phyloP scores from a whole-genome alignment of 2,888 invertebrate genomes.

The Pandemis heparana region DNA sequence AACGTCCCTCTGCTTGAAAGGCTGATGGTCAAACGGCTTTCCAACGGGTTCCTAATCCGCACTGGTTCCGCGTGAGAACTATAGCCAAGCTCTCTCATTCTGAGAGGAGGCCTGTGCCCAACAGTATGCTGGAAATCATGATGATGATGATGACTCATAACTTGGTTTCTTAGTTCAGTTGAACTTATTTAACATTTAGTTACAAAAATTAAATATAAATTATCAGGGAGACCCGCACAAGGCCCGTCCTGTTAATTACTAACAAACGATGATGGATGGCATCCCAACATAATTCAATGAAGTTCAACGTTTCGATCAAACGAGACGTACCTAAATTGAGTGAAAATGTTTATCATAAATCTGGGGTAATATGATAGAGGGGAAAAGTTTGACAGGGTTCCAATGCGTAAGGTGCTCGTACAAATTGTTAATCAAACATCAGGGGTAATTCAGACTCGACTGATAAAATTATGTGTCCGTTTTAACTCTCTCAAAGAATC shows the following conservation, averaged over 20 bases:
- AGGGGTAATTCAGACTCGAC: not conserved
- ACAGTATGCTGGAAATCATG: not conserved
- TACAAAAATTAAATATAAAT: not conserved
- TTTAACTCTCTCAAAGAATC: too few relatives aligned
- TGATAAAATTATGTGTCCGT: not conserved
- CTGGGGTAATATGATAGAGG: constrained; percentile 21
- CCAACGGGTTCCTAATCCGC: too few relatives aligned
- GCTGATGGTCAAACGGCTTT: too few relatives aligned
- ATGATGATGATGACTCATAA: too few relatives aligned
- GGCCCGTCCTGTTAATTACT: constrained; percentile 26
- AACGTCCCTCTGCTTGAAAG: too few relatives aligned
- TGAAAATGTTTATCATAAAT: constrained; percentile 33
- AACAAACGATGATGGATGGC: constrained; percentile 34
- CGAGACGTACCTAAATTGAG: constrained; percentile 19
- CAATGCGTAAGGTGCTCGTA: not conserved
- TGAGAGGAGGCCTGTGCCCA: too few relatives aligned
- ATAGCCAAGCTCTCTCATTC: too few relatives aligned
- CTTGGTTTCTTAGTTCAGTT: too few relatives aligned
- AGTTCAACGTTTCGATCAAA: constrained; percentile 34
- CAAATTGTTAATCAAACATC: constrained; percentile 2
- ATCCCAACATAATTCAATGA: constrained; percentile 14
- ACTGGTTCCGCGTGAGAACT: too few relatives aligned
- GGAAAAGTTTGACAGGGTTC: constrained; percentile 32
- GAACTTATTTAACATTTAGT: not conserved
- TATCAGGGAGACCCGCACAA: not conserved